These are phyloP conservation scores for Anas capensis DNA, from an alignment of 2,797 vertebrate genomes.

Conservation along the genomic window DNA sequence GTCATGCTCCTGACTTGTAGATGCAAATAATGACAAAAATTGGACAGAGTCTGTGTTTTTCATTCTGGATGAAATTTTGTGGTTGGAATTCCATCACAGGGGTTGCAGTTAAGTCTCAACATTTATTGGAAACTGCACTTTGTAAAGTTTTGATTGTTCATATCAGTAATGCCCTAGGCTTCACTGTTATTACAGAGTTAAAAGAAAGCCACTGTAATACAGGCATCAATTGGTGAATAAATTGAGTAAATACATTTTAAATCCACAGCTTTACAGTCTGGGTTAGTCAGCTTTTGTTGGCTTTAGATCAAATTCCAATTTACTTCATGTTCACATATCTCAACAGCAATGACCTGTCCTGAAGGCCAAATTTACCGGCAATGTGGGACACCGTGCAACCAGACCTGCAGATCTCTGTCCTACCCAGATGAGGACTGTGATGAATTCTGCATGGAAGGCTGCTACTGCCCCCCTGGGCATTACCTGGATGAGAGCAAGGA, in stretches of 20 bases:
- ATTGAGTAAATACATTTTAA: neutral
- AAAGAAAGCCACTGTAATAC: neutral
- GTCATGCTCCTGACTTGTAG: neutral
- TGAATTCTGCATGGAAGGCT: slow-evolving; percentile 90
- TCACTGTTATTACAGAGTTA: neutral
- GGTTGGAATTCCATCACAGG: neutral
- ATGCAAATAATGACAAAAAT: neutral
- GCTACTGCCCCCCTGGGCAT: slow-evolving; percentile 89
- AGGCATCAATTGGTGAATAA: neutral
- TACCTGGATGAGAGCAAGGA: slow-evolving; percentile 86
- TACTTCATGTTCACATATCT: neutral
- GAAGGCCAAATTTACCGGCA: slow-evolving; percentile 86
- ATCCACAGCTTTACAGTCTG: neutral
- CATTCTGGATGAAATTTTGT: neutral
- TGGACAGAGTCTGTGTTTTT: neutral
- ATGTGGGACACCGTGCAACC: slow-evolving; percentile 89
- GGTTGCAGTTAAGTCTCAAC: neutral
- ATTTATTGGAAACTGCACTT: neutral
- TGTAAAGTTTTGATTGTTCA: neutral
- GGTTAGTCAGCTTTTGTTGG: neutral
- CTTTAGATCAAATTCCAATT: neutral
- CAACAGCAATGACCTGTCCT: slow-evolving; percentile 87
- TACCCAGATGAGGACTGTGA: slow-evolving; percentile 82
- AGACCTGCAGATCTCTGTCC: slow-evolving; percentile 91
- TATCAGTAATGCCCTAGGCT: neutral